Evolutionary conservation across 2,797 vertebrate genomes (phyloP).

Genomic region (Phoebastria nigripes): DNA sequence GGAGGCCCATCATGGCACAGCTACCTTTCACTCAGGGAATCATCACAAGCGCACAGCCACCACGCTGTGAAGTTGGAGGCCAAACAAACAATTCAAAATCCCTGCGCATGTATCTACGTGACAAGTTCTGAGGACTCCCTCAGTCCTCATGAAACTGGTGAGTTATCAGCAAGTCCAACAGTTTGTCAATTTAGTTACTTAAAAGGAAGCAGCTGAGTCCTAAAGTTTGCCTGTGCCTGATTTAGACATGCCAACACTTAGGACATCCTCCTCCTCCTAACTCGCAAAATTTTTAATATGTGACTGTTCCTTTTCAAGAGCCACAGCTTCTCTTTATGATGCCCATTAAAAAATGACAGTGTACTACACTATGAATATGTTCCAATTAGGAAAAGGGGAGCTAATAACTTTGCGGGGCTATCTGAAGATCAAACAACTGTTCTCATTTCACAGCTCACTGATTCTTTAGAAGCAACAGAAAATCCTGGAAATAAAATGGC

Average conservation of each 20-base stretch:
- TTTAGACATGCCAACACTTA: neutral
- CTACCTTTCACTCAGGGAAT: neutral
- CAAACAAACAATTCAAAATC: neutral
- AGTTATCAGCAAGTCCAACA: neutral
- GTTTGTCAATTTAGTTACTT: neutral
- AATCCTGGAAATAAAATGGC: neutral
- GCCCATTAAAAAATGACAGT: neutral
- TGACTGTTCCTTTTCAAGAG: neutral
- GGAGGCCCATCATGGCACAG: neutral
- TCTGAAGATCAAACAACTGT: neutral
- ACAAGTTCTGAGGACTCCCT: neutral
- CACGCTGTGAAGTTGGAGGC: fast-evolving
- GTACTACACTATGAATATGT: neutral
- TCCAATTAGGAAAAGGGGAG: neutral
- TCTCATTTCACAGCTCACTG: constrained; percentile 33
- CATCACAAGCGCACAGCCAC: neutral
- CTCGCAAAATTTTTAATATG: neutral
- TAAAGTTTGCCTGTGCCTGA: neutral
- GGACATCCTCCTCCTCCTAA: neutral
- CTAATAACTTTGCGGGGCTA: neutral
- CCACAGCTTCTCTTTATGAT: neutral
- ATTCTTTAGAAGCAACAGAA: neutral
- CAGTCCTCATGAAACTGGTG: neutral
- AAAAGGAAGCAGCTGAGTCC: neutral
- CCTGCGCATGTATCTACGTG: neutral